A percentile compares a stretch with the other conserved stretches of the same genome.
These are phyloP conservation scores for Patella pellucida DNA, from an alignment of 2,888 invertebrate species.

Conservation along the genomic window DNA sequence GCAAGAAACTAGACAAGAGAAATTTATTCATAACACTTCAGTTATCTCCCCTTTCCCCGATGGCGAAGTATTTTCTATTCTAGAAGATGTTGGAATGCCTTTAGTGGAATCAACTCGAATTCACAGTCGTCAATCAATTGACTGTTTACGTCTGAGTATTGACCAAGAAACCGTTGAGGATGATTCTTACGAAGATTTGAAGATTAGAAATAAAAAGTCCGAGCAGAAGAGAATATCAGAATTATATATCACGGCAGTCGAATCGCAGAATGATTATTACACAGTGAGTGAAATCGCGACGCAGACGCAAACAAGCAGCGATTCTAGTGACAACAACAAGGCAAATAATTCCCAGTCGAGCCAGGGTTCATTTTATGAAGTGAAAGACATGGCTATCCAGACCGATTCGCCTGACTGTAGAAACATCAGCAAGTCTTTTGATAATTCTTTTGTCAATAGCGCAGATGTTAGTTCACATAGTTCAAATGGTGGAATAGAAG, in stretches of 20 bases:
- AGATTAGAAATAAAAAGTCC: not conserved
- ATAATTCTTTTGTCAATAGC: not conserved
- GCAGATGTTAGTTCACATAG: not conserved
- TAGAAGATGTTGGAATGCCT: constrained; percentile 46
- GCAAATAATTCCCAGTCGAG: not conserved
- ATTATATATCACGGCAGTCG: not conserved
- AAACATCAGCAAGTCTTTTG: not conserved
- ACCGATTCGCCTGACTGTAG: constrained; percentile 8
- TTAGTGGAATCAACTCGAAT: constrained; percentile 57
- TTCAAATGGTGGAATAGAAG: not conserved
- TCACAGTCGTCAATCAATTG: constrained; percentile 44
- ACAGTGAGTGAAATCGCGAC: not conserved
- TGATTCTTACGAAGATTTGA: constrained; percentile 26
- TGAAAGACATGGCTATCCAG: constrained; percentile 37
- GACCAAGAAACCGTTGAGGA: constrained; percentile 16
- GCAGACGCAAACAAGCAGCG: not conserved
- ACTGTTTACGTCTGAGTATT: constrained; percentile 20
- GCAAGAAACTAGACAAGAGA: no score
- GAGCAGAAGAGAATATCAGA: not conserved
- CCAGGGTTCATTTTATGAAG: constrained; percentile 35
- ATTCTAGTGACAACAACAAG: not conserved
- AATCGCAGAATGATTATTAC: constrained; percentile 1
- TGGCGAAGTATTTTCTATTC: constrained; percentile 21
- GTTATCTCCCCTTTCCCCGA: not conserved
- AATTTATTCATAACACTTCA: no score